Evolutionary conservation across 2,888 invertebrate genomes (phyloP).

Genomic region (Acanthoscelides obtectus): DNA sequence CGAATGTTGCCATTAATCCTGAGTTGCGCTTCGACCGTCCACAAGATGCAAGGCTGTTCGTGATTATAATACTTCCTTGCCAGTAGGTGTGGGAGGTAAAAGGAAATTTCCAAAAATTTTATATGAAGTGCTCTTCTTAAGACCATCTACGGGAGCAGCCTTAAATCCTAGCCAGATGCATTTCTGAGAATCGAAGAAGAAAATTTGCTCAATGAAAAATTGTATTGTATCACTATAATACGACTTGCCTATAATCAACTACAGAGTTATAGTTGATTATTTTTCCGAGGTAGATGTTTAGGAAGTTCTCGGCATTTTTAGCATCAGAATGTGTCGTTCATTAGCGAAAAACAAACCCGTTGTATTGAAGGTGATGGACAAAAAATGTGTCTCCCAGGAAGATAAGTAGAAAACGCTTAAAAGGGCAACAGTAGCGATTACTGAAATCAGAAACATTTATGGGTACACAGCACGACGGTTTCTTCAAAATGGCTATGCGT

Average conservation of each 20-base stretch:
- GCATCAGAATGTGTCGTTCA: neutral
- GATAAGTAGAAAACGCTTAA: neutral
- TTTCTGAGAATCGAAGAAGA: too few species aligned
- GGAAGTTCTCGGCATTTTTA: neutral
- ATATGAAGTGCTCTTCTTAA: too few species aligned
- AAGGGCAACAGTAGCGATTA: neutral
- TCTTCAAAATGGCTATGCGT: neutral
- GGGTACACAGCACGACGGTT: neutral
- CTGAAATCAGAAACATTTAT: too few species aligned
- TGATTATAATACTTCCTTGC: too few species aligned
- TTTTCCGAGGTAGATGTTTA: neutral
- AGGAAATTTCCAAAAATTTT: too few species aligned
- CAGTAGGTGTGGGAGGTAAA: too few species aligned
- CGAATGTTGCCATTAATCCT: too few species aligned
- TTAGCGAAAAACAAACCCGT: neutral
- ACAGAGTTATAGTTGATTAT: neutral
- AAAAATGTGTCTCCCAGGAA: neutral
- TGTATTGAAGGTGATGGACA: neutral
- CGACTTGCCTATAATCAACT: neutral
- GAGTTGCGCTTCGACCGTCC: too few species aligned
- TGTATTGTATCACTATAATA: neutral
- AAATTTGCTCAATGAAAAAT: too few species aligned
- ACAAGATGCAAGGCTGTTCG: too few species aligned
- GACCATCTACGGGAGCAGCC: too few species aligned
- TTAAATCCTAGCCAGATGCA: too few species aligned